phyloP scores from a whole-genome alignment of 1,140 invertebrate species.

The Cydia pomonella region DNA sequence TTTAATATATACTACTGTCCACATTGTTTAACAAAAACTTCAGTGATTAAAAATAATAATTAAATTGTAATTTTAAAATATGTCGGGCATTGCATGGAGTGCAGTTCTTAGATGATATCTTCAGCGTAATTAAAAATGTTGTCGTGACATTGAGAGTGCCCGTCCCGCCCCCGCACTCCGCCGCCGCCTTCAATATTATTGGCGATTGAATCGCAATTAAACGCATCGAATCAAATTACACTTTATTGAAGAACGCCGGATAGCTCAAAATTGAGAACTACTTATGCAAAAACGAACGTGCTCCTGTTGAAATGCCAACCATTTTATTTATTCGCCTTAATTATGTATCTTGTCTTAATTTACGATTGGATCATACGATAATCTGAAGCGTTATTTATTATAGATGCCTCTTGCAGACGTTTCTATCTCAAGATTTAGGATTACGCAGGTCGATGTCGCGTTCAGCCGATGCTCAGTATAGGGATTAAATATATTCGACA shows the following conservation, averaged over 20 bases:
- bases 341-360: conserved; percentile 81
- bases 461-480: conserved; percentile 47
- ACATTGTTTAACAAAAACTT: conserved; percentile 17
- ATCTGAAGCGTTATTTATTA: conserved; percentile 79
- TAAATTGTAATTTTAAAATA: conserved; percentile 75
- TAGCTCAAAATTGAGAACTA: conserved; percentile 75
- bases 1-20: too few species aligned
- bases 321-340: conserved; percentile 81
- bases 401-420: conserved; percentile 74
- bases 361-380: conserved; percentile 81
- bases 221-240: conserved; percentile 78
- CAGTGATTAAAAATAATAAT: conserved; percentile 69
- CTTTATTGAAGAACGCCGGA: conserved; percentile 74
- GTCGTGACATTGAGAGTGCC: conserved; percentile 77
- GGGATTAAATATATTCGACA: conserved; percentile 76
- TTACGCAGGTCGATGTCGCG: conserved; percentile 66
- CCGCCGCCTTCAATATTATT: conserved; percentile 76
- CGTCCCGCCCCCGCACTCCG: conserved; percentile 75
- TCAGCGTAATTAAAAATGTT: conserved; percentile 79
- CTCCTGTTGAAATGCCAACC: conserved; percentile 79
- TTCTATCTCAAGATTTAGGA: conserved; percentile 79
- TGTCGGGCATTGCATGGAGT: conserved; percentile 67
- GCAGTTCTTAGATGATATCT: conserved; percentile 78
- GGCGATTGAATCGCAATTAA: conserved; percentile 79
- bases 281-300: conserved; percentile 72